Evolutionary conservation across 2,113 vertebrate genomes (phyloP).

Genomic region (Sardina pilchardus): DNA sequence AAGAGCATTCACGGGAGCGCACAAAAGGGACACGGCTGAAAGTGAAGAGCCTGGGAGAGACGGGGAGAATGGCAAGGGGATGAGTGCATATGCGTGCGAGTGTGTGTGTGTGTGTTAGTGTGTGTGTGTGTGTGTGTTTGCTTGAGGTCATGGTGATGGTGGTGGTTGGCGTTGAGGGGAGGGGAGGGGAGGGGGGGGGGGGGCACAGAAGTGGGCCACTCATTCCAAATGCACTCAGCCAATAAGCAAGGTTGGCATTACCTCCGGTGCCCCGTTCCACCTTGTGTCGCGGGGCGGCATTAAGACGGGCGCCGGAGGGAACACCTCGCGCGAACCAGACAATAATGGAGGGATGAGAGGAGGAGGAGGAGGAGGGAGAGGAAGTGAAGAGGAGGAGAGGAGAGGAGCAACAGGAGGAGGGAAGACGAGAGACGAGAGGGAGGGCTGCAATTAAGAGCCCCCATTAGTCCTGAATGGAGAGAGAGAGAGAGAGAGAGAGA

Average conservation of each 20-base stretch:
- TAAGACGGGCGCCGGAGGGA: neutral
- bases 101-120: conserved; percentile 4
- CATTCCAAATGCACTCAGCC: neutral
- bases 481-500: neutral
- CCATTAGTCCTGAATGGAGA: conserved; percentile 69
- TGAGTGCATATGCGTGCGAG: neutral
- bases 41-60: conserved; percentile 59
- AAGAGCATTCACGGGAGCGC: conserved; percentile 38
- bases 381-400: neutral
- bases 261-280: neutral
- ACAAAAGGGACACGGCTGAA: conserved; percentile 29
- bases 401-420: neutral
- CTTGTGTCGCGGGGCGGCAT: neutral
- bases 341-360: conserved; percentile 61
- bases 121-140: neutral
- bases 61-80: neutral
- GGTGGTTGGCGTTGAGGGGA: no score
- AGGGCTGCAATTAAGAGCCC: neutral
- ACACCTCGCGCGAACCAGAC: neutral
- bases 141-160: neutral
- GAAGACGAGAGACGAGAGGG: conserved; percentile 49
- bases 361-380: conserved; percentile 76
- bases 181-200: neutral
- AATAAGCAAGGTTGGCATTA: neutral
- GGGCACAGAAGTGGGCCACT: neutral